Conservation (phyloP, 2,797 vertebrate species). For the Lepilemur septentrionalis region DNA sequence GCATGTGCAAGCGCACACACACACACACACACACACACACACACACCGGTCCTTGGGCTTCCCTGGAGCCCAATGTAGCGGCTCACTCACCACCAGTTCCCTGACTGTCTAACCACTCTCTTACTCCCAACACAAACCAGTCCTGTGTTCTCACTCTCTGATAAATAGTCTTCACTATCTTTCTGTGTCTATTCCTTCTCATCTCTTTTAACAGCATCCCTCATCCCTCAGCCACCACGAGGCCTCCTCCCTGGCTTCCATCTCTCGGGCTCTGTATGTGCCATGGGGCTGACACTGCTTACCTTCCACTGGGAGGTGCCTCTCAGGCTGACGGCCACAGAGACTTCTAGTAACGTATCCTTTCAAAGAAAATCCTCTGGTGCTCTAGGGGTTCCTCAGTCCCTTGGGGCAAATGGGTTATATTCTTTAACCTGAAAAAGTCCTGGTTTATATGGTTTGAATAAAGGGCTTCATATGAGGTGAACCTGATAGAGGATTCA, state of each 20-base stretch:
- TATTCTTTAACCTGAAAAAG: not conserved
- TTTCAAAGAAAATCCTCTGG: not conserved
- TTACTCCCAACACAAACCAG: not conserved
- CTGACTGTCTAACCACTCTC: not conserved
- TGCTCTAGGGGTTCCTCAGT: not conserved
- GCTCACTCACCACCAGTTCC: not conserved
- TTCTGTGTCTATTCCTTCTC: not conserved
- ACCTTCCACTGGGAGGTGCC: rapidly evolving
- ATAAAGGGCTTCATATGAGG: not conserved
- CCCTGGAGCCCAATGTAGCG: not conserved
- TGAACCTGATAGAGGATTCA: not conserved
- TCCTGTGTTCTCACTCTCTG: not conserved
- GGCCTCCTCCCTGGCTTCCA: not conserved
- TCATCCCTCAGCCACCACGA: not conserved
- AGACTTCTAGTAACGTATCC: not conserved
- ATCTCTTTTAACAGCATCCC: not conserved
- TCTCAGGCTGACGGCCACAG: not conserved
- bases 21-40: not conserved
- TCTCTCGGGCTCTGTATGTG: not conserved
- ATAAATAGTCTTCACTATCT: not conserved
- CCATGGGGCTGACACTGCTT: too few relatives aligned
- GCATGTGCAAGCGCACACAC: not conserved
- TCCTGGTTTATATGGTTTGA: not conserved
- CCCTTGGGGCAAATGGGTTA: not conserved
- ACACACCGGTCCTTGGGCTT: not conserved